Conservation (phyloP, 2,888 invertebrate genomes). For the Metacarcinus magister region DNA sequence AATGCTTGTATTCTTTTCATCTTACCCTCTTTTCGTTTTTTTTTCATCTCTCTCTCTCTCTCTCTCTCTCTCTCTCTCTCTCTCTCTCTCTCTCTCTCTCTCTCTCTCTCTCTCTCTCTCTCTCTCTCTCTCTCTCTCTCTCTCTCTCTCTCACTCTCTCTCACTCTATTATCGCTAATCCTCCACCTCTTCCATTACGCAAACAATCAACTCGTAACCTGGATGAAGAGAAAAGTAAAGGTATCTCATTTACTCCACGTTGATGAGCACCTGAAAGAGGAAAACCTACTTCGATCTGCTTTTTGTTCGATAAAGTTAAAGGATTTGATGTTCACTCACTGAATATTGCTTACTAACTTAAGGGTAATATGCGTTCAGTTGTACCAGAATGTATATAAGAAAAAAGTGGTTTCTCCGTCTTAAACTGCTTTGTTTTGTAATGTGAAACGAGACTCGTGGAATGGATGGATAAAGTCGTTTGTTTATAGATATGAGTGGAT, state of each 20-base stretch:
- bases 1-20: neutral
- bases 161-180: neutral
- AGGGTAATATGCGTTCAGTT: neutral
- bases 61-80: too few species aligned
- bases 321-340: neutral
- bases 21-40: too few species aligned
- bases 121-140: slow-evolving; percentile 2
- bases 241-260: neutral
- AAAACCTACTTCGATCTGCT: neutral
- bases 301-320: neutral
- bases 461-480: neutral
- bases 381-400: too few species aligned
- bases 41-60: too few species aligned
- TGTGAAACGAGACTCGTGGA: neutral
- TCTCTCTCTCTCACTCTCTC: neutral
- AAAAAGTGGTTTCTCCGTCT: too few species aligned
- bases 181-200: neutral
- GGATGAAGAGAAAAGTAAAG: neutral
- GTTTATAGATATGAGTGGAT: neutral
- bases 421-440: too few species aligned
- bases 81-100: too few species aligned
- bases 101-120: slow-evolving; percentile 2
- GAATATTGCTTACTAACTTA: neutral
- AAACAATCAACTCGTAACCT: neutral
- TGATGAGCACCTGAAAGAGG: neutral